These are phyloP conservation scores for Saguinus imperator DNA, from an alignment of 2,113 vertebrate species.

Conservation along the genomic window DNA sequence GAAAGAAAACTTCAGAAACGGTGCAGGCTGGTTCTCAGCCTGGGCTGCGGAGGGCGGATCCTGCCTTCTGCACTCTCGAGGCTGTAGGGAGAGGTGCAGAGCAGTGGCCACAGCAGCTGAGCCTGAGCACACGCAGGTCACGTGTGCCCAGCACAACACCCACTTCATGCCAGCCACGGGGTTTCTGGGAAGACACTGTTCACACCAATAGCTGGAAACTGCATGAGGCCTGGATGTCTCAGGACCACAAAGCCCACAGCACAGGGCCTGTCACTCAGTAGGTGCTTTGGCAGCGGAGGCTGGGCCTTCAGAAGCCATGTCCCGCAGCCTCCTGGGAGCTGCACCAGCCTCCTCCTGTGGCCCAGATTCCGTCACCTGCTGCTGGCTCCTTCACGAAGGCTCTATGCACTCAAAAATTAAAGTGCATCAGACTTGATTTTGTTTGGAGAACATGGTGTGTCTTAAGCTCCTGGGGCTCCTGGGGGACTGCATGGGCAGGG, in stretches of 20 bases:
- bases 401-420: no score
- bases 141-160: fast-evolving
- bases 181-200: not conserved
- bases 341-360: not conserved
- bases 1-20: slow-evolving; percentile 31
- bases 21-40: not conserved
- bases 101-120: not conserved
- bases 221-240: not conserved
- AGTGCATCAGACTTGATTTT: not conserved
- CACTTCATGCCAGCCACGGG: not conserved
- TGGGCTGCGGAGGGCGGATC: not conserved
- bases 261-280: not conserved
- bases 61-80: fast-evolving
- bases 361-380: not conserved
- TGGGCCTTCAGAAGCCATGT: not conserved
- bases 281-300: not conserved
- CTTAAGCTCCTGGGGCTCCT: not conserved
- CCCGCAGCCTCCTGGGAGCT: not conserved
- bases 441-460: not conserved
- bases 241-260: not conserved
- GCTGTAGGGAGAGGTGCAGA: not conserved
- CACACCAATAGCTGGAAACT: not conserved
- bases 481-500: not conserved
- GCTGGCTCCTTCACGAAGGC: not conserved
- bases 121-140: fast-evolving